Evolutionary conservation across 1,140 invertebrate species (phyloP), one percentile per base, ranked within the genome.

Genomic region (Brevipalpus yothersi): DNA sequence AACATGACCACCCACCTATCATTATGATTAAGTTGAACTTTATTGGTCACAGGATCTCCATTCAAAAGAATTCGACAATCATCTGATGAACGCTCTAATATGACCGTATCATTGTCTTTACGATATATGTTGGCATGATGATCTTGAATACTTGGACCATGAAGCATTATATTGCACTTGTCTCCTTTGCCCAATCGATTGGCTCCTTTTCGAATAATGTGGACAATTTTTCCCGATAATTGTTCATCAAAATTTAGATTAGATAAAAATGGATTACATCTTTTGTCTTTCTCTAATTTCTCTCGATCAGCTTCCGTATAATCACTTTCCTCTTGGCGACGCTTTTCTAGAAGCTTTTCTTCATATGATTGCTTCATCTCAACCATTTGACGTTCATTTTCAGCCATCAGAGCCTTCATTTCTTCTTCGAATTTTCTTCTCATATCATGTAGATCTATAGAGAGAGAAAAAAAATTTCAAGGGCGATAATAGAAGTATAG

Each of bases 191-290:
- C 78, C 49, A 79, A 69, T 9, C 68, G 70, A 43, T 70, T 75
- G 19, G 67, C 67, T 15, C 73, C 73, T 4, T 64, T 62, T 42
- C 73, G 71, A 12, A 80, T 64, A 63, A 80, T 75, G 66, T 77
- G 72, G 41, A 77, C 68, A 58, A 80, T 73, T 65, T 75, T 72
- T 5, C 77, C 76, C 1, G 74, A 72, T 43, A 80, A 67, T 66
- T 72, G 71, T 10, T 77, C 74, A 67, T 80, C 78, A 61, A 74
- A 71, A 67, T 80, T 80, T 45, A 80, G 66, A 68, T 80, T 80
- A 64, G 72, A 78, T 13, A 79, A 66, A 69, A 78, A 74, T 12
- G 76, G 72, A 45, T 70, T 68, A n/a, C 64, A 71, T 62, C 72
- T 72, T 64, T 74, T 74, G 58, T 76, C 76, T 60, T 72, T 68